phyloP scores from a whole-genome alignment of 2,113 vertebrate genomes.

The Dolichallabes microphthalmus region DNA sequence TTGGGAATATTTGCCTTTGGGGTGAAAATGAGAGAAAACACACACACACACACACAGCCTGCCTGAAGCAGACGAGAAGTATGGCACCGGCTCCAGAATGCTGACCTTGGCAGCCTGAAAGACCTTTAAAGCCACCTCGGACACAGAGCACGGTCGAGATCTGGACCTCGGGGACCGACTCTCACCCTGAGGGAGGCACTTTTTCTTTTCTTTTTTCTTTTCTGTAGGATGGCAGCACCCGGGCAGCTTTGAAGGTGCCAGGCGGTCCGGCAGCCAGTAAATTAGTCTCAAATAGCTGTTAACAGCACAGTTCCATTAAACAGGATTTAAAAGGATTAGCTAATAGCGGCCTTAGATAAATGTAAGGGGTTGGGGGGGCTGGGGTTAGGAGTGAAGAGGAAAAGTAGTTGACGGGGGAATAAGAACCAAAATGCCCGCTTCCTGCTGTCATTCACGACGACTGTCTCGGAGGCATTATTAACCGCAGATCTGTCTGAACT shows the following conservation, averaged over 20 bases:
- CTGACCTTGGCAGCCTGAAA: conserved; percentile 42
- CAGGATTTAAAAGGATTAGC: conserved; percentile 77
- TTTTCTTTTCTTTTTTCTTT: not conserved
- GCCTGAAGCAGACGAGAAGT: conserved; percentile 35
- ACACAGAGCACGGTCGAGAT: conserved; percentile 16
- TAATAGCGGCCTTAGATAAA: conserved; percentile 67
- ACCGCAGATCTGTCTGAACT: not conserved
- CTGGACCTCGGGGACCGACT: conserved; percentile 13
- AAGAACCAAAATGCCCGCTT: conserved; percentile 22
- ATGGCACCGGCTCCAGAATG: conserved; percentile 31
- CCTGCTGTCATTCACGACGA: conserved; percentile 13
- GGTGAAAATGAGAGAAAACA: not conserved
- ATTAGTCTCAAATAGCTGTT: conserved; percentile 73
- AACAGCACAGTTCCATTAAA: conserved; percentile 75
- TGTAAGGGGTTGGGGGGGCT: not conserved
- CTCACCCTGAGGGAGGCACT: conserved; percentile 1
- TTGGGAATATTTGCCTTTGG: conserved; percentile 48
- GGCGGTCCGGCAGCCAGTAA: conserved; percentile 50
- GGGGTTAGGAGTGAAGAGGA: not conserved
- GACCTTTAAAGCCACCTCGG: conserved; percentile 39
- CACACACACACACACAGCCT: conserved; percentile 20
- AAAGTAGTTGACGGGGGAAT: conserved; percentile 24
- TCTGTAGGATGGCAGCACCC: not conserved
- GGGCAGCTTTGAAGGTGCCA: conserved; percentile 51
- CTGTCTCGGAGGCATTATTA: conserved; percentile 1